phyloP scores from a whole-genome alignment of 2,797 vertebrate genomes.

The Acridotheres tristis region DNA sequence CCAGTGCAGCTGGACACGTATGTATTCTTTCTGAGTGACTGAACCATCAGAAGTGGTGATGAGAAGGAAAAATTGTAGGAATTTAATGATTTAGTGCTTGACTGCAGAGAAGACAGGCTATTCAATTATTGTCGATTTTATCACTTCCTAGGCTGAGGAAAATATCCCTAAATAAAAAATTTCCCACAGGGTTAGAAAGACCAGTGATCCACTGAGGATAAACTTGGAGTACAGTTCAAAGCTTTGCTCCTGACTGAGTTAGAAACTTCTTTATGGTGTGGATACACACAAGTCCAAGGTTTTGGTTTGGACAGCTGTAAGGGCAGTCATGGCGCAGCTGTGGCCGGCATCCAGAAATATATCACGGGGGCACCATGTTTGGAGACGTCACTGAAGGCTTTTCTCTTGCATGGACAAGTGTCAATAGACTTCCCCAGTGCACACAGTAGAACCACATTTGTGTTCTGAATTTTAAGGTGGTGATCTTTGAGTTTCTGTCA shows the following conservation, averaged over 20 bases:
- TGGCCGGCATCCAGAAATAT: not conserved
- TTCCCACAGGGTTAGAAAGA: not conserved
- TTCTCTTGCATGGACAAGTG: not conserved
- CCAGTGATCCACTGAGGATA: not conserved
- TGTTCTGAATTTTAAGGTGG: not conserved
- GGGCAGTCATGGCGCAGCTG: not conserved
- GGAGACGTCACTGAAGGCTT: not conserved
- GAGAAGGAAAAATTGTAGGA: not conserved
- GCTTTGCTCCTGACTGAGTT: not conserved
- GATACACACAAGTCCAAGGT: not conserved
- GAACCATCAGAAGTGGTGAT: not conserved
- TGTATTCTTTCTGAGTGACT: not conserved
- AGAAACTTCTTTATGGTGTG: not conserved
- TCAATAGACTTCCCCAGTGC: not conserved
- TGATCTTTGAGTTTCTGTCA: not conserved
- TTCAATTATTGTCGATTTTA: not conserved
- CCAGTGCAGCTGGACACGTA: rapidly evolving
- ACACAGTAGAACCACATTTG: not conserved
- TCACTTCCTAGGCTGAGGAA: not conserved
- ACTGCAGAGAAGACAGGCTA: not conserved
- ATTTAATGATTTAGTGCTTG: not conserved
- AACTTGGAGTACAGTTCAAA: not conserved
- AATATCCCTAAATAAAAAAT: not conserved
- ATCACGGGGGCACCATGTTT: not conserved
- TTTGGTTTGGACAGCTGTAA: not conserved